These are phyloP conservation scores for Plebejus argus DNA, from an alignment of 2,888 invertebrate genomes.

Conservation along the genomic window DNA sequence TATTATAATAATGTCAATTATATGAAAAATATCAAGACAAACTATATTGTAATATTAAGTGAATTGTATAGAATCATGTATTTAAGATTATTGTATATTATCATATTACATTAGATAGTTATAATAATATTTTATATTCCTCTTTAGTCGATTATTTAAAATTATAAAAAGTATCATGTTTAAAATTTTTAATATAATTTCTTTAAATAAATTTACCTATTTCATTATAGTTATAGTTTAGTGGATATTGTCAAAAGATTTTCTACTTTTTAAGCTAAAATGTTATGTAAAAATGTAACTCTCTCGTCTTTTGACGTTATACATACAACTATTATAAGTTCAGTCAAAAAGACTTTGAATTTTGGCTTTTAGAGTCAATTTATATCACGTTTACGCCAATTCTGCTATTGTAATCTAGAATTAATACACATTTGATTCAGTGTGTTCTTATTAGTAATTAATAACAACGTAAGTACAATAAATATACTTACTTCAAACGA, in stretches of 20 bases:
- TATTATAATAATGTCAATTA: conserved; percentile 19
- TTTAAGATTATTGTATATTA: conserved; percentile 16
- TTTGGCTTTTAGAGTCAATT: not conserved
- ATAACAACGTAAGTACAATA: too few relatives aligned
- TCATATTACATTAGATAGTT: conserved; percentile 4
- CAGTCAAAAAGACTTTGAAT: not conserved
- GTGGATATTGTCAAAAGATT: not conserved
- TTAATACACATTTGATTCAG: too few relatives aligned
- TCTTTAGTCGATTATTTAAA: conserved; percentile 19
- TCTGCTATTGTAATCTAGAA: too few relatives aligned
- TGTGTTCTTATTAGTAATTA: too few relatives aligned
- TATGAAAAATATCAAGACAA: conserved; percentile 18
- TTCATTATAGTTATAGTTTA: conserved; percentile 25
- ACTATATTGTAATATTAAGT: conserved; percentile 8
- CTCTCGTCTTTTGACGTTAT: conserved; percentile 17
- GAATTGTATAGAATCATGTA: conserved; percentile 23
- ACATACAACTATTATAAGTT: not conserved
- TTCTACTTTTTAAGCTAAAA: conserved; percentile 24
- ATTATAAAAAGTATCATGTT: conserved; percentile 17
- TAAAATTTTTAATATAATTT: conserved; percentile 18
- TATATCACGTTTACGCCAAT: too few relatives aligned
- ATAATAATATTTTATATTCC: conserved; percentile 12
- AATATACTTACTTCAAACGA: too few relatives aligned
- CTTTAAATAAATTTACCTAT: conserved; percentile 10
- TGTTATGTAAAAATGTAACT: conserved; percentile 21